A percentile compares a stretch with the other conserved stretches of the same genome.
Evolutionary conservation across 2,797 vertebrate species (phyloP).

Genomic region (Darevskia nairensis): DNA sequence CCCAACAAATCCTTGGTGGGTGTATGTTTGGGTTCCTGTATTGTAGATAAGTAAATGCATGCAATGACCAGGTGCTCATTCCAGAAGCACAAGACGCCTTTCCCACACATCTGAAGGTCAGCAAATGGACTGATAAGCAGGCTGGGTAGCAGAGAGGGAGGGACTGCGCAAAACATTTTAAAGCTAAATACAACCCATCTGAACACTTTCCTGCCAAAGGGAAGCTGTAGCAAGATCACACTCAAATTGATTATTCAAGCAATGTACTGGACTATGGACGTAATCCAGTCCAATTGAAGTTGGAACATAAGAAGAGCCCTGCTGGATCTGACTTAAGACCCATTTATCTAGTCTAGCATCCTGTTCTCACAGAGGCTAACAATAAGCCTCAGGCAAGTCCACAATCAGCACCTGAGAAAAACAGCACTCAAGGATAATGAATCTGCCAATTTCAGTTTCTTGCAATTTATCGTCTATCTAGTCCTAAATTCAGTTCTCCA

Average conservation of each 20-base stretch:
- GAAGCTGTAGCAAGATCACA: background rate
- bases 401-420: no score
- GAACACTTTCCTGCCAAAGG: background rate
- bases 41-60: background rate
- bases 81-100: accelerated
- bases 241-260: background rate
- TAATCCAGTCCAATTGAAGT: background rate
- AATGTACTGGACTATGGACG: background rate
- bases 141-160: background rate
- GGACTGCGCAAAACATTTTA: background rate
- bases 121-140: background rate
- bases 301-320: background rate
- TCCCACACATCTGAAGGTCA: slow-evolving; percentile 28
- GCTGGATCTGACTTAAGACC: background rate
- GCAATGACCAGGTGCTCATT: slow-evolving; percentile 28
- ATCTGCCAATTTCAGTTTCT: no score
- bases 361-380: no score
- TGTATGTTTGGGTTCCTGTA: background rate
- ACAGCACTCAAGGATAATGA: no score
- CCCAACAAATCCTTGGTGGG: no score
- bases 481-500: no score
- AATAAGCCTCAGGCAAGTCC: no score
- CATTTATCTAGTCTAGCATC: no score
- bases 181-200: background rate
- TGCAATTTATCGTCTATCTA: no score